A percentile compares a stretch with the other conserved stretches of the same genome.
These are phyloP conservation scores for Cairina moschata DNA, from an alignment of 2,113 vertebrate genomes.

Conservation along the genomic window DNA sequence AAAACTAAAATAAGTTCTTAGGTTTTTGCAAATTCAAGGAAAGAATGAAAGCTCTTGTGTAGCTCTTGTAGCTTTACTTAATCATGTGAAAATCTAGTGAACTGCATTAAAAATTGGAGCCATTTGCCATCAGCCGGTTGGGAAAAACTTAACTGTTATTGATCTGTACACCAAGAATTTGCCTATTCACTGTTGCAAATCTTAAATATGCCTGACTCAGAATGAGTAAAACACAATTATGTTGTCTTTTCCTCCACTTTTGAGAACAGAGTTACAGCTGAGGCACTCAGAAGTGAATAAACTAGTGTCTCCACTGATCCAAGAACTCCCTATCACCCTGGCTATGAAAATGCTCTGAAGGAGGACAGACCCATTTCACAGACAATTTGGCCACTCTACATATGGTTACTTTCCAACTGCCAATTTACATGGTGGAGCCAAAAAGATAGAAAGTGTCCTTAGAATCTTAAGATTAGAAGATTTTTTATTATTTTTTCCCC, in stretches of 20 bases:
- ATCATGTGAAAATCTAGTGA: background rate
- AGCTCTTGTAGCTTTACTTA: background rate
- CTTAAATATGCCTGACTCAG: background rate
- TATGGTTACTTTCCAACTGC: background rate
- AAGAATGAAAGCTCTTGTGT: background rate
- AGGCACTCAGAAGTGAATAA: too few species aligned
- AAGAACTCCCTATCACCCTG: accelerated
- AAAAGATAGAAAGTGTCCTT: background rate
- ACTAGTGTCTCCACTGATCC: accelerated
- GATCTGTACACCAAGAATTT: background rate
- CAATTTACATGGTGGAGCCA: background rate
- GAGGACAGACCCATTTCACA: background rate
- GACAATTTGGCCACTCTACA: background rate
- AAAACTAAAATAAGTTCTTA: slow-evolving; percentile 24
- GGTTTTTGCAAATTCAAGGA: background rate
- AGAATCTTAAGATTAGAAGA: background rate
- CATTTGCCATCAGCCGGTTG: background rate
- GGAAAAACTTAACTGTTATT: background rate
- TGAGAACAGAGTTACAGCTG: accelerated
- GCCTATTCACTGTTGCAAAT: background rate
- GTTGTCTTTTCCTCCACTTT: background rate
- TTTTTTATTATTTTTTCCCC: background rate
- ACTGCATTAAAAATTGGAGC: background rate
- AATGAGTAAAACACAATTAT: background rate
- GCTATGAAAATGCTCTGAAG: background rate